Conservation (phyloP, 2,113 vertebrate genomes). For the Eptesicus fuscus region DNA sequence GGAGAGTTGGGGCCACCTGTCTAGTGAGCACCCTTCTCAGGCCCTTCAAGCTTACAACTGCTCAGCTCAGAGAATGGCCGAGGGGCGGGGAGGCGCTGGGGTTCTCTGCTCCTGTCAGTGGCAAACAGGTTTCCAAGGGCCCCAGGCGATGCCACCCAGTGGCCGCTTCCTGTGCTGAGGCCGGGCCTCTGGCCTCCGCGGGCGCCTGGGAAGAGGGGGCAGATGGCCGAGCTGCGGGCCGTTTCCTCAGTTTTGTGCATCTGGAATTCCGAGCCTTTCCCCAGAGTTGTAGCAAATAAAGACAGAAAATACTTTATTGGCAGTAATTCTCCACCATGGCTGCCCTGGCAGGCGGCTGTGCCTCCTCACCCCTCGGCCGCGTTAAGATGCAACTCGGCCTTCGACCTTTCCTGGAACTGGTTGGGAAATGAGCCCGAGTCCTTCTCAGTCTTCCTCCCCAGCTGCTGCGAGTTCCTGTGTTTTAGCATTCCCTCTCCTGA, state of each 20-base stretch:
- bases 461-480: conserved; percentile 7
- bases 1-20: conserved; percentile 55
- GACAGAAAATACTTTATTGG: not conserved
- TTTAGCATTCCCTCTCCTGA: conserved; percentile 22
- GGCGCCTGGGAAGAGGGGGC: not conserved
- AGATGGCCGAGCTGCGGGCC: not conserved
- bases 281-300: not conserved
- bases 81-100: not conserved
- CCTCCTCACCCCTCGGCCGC: not conserved
- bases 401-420: not conserved
- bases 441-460: not conserved
- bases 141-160: not conserved
- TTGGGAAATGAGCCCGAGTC: not conserved
- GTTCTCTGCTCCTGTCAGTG: not conserved
- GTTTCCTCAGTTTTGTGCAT: not conserved
- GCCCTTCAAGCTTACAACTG: conserved; percentile 12
- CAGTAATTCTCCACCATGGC: not conserved
- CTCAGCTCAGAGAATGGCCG: not conserved
- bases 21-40: conserved; percentile 57
- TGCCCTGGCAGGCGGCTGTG: not conserved
- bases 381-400: not conserved
- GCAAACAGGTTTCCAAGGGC: not conserved
- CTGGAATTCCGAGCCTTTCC: not conserved
- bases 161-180: not conserved
- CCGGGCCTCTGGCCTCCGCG: too few species aligned